These are phyloP conservation scores for Holacanthus passer DNA, from an alignment of 2,113 vertebrate genomes.

Conservation along the genomic window DNA sequence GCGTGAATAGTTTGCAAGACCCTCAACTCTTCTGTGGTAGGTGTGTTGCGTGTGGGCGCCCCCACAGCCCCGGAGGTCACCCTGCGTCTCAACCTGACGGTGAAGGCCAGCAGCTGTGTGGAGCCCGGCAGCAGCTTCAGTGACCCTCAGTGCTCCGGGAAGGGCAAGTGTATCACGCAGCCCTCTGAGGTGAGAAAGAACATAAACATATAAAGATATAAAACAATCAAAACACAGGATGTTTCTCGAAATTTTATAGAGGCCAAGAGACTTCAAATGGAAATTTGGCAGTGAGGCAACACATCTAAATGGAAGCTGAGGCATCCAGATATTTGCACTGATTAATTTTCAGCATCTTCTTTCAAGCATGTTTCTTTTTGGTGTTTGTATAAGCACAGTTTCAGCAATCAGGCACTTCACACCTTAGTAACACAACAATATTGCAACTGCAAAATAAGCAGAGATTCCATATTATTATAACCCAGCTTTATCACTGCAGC, in stretches of 20 bases:
- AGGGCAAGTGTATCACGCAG: conserved; percentile 91
- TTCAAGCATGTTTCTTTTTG: background rate
- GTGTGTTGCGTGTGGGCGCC: conserved; percentile 76
- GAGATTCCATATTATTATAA: background rate
- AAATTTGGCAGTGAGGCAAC: background rate
- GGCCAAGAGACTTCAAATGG: background rate
- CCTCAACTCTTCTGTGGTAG: conserved; percentile 55
- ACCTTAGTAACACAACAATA: no score
- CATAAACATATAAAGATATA: no score
- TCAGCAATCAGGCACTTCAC: background rate
- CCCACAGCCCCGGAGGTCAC: conserved; percentile 89
- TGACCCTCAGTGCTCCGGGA: conserved; percentile 90
- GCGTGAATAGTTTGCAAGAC: background rate
- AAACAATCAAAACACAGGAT: background rate
- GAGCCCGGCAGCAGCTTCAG: conserved; percentile 84
- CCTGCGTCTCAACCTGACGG: conserved; percentile 90
- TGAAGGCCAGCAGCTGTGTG: conserved; percentile 92
- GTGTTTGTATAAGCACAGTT: background rate
- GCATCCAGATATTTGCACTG: background rate
- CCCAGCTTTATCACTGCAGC: conserved; percentile 4
- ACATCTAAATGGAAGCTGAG: background rate
- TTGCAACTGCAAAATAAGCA: background rate
- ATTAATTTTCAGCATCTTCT: background rate
- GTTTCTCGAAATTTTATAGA: background rate
- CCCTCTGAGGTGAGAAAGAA: conserved; percentile 87